Conservation (phyloP, 2,113 vertebrate species). For the Entelurus aequoreus region DNA sequence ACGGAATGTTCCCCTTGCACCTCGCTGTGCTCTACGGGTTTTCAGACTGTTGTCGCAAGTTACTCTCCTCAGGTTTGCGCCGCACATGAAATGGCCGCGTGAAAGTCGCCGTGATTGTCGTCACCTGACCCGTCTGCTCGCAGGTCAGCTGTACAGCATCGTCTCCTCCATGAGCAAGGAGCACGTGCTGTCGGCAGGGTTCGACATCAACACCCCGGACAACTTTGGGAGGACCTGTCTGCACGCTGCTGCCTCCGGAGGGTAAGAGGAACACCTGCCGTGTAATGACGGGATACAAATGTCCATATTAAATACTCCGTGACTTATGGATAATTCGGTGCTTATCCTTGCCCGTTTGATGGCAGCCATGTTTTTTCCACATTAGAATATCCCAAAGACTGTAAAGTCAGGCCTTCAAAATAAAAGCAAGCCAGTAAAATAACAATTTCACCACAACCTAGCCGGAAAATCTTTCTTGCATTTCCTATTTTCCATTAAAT, state of each 20-base stretch:
- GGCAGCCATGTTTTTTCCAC: too few species aligned
- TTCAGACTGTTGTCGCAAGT: conserved; percentile 98
- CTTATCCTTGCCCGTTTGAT: too few species aligned
- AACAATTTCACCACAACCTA: too few species aligned
- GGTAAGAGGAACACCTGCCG: conserved; percentile 61
- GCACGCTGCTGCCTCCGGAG: conserved; percentile 97
- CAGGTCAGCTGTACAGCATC: conserved; percentile 96
- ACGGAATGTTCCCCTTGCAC: conserved; percentile 97
- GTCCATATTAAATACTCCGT: too few species aligned
- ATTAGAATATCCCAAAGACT: too few species aligned
- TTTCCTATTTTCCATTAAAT: too few species aligned
- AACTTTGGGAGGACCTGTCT: conserved; percentile 96
- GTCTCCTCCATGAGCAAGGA: conserved; percentile 94
- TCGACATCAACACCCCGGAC: conserved; percentile 96
- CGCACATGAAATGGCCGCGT: neutral
- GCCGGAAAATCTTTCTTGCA: too few species aligned
- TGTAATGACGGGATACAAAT: neutral
- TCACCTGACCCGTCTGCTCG: neutral
- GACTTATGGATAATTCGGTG: too few species aligned
- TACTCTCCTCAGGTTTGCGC: conserved; percentile 93
- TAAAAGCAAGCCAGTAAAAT: too few species aligned
- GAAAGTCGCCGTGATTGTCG: neutral
- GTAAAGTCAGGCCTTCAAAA: too few species aligned
- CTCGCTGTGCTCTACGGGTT: conserved; percentile 96
- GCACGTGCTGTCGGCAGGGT: conserved; percentile 92